phyloP scores from a whole-genome alignment of 37 sponge, comb jelly and placozoan species.

The Oscarella lobularis region DNA sequence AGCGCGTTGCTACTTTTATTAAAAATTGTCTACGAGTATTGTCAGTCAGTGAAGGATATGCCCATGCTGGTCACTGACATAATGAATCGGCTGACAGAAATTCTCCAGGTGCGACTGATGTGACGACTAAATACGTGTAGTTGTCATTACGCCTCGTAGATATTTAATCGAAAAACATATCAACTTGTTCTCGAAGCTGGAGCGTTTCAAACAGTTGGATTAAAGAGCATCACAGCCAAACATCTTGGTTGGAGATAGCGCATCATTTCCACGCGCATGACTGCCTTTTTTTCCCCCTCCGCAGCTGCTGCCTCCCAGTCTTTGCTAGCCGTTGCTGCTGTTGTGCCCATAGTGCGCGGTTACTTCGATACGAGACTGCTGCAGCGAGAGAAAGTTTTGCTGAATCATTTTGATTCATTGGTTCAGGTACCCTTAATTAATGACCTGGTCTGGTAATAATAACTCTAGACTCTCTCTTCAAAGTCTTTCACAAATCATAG shows the following conservation, averaged over 20 bases:
- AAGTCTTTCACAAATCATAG: conserved; percentile 72
- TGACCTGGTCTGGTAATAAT: background rate
- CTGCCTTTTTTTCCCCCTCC: background rate
- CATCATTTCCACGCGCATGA: background rate
- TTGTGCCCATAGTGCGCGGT: conserved; percentile 42
- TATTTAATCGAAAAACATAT: conserved; percentile 77
- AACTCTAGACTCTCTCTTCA: background rate
- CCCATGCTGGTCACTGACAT: conserved; percentile 82
- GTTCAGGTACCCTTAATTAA: conserved; percentile 16
- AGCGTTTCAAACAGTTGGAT: conserved; percentile 63
- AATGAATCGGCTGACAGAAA: conserved; percentile 60
- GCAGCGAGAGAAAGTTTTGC: conserved; percentile 42
- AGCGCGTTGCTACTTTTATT: conserved; percentile 60
- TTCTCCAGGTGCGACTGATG: conserved; percentile 37
- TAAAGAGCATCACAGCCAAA: conserved; percentile 93
- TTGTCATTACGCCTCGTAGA: conserved; percentile 21
- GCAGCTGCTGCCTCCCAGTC: conserved; percentile 64
- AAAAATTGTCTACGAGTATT: conserved; percentile 81
- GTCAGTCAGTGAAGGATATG: conserved; percentile 70
- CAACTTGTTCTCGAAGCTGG: conserved; percentile 90
- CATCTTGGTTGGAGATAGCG: conserved; percentile 33
- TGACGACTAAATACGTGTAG: background rate
- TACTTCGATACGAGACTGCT: conserved; percentile 52
- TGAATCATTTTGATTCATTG: conserved; percentile 60
- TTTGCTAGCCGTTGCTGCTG: conserved; percentile 49